Evolutionary conservation across 2,888 invertebrate species (phyloP), one percentile per base, ranked within the genome.

Genomic region (Gandaritis pyraliata): DNA sequence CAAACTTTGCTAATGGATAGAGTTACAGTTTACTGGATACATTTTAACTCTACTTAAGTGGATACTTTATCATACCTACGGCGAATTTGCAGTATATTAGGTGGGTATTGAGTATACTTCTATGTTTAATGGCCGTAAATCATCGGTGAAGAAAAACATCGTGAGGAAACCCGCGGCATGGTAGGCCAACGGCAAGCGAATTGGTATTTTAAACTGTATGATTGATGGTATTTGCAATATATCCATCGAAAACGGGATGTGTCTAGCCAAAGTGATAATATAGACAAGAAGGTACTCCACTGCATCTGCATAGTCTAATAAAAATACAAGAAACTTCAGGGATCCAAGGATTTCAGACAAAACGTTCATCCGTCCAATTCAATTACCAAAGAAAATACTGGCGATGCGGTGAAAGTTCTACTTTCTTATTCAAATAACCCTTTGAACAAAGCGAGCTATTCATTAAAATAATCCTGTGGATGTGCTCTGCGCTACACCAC

Each of bases 361-460:
- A 80, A 76, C 72, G 68, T 75, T 82, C 81, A 81, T 85, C 80
- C 81, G 78, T 82, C 80, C 84, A 87, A 88, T 90, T 87, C 87
- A 87, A 89, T 89, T 89, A 88, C 82, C 65, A 83, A 87, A 80
- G 82, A 86, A 88, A 87, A 87, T 81, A 83, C 79, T 76, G 74
- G 55, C 47, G 56, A 56, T 62, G 75, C 70, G 77, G 80, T 64
- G 82, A 83, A 85, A 85, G 84, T 86, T 83, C 79, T 74, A 85
- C 84, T 87, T 88, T 87, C 85, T 85, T 89, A 87, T 88, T 86
- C 84, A 87, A 88, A 88, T 85, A 87, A 82, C 81, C 83, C 83
- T 83, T 83, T 78, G 85, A 88, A 88, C 87, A 88, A 89, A 88
- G 87, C 78, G 75, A 74, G 81, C 75, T 83, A 81, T 87, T 88